Evolutionary conservation across 2,797 vertebrate genomes (phyloP).

Genomic region (Zenarchopterus dispar): DNA sequence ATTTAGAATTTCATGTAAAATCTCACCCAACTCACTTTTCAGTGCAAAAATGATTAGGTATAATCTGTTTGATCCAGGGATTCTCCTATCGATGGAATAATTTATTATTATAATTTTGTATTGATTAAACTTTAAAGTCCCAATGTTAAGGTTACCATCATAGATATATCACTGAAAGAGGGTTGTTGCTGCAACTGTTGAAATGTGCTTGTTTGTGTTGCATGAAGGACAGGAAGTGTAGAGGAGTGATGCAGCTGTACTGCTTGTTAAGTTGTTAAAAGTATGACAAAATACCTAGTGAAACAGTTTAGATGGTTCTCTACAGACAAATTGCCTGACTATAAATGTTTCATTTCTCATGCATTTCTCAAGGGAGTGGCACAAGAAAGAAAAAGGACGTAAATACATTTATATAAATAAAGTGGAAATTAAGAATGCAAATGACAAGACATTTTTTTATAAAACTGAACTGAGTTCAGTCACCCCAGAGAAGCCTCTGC

Average conservation of each 20-base stretch:
- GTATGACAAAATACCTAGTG: slow-evolving; percentile 28
- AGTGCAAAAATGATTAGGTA: too few species aligned
- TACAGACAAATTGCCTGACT: slow-evolving; percentile 32
- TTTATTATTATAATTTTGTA: too few species aligned
- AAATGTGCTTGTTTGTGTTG: neutral
- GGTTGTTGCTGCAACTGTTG: neutral
- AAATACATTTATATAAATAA: slow-evolving; percentile 40
- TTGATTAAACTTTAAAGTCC: too few species aligned
- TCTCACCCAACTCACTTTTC: too few species aligned
- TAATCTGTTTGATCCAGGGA: too few species aligned
- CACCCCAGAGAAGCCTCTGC: slow-evolving; percentile 57
- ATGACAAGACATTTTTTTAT: slow-evolving; percentile 39
- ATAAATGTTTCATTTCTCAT: slow-evolving; percentile 25
- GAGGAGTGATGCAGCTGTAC: slow-evolving; percentile 13
- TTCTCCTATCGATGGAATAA: too few species aligned
- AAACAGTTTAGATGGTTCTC: slow-evolving; percentile 36
- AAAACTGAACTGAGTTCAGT: slow-evolving; percentile 62
- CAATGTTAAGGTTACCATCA: too few species aligned
- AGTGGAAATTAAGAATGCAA: slow-evolving; percentile 46
- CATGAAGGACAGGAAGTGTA: neutral
- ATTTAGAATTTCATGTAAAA: too few species aligned
- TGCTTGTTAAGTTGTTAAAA: slow-evolving; percentile 41
- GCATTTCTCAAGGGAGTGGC: slow-evolving; percentile 8
- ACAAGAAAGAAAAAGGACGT: neutral
- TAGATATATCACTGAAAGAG: neutral